Conservation (phyloP, 2,888 invertebrate species). For the Eumerus sabulonum region DNA sequence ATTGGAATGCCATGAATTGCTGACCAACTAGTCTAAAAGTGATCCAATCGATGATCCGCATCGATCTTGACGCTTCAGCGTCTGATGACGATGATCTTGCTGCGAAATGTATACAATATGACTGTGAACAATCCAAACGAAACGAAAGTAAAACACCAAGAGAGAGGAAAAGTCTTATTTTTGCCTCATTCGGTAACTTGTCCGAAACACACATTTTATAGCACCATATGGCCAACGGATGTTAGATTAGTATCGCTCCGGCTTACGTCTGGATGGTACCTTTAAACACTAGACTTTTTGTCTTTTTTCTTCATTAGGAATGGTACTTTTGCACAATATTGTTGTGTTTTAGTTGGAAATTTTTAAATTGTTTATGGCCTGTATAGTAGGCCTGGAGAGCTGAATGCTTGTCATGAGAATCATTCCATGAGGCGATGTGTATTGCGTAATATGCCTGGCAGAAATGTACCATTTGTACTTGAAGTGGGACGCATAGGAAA, state of each 20-base stretch:
- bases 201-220: not conserved
- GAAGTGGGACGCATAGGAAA: too few species aligned
- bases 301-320: not conserved
- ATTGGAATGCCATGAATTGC: too few species aligned
- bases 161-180: too few species aligned
- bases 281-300: too few species aligned
- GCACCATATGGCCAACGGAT: not conserved
- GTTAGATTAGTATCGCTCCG: not conserved
- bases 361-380: too few species aligned
- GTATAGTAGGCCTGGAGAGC: too few species aligned
- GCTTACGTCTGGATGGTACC: too few species aligned
- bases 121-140: conserved; percentile 3
- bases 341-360: not conserved
- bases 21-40: too few species aligned
- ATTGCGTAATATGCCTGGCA: too few species aligned
- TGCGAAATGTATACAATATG: not conserved
- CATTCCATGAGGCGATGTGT: too few species aligned
- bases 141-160: not conserved
- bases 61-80: conserved; percentile 41
- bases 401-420: too few species aligned
- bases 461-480: too few species aligned
- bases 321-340: conserved; percentile 4
- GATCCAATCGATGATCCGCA: conserved; percentile 22
- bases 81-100: conserved; percentile 36
- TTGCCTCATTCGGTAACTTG: not conserved